Base-by-base conservation (phyloP, 2,888 invertebrate genomes). In the Drosophila kuntzei region DNA sequence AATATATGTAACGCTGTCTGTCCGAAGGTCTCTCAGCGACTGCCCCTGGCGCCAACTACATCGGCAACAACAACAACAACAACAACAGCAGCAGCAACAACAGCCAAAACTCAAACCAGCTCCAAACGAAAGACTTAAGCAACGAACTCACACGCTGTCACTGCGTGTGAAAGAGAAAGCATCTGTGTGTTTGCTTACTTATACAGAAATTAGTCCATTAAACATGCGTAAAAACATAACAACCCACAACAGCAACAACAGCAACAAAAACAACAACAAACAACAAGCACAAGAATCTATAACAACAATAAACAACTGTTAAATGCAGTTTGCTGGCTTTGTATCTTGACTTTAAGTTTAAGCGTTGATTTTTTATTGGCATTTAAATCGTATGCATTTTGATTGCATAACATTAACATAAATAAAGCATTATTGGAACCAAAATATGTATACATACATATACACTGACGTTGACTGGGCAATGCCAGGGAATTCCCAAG, bases 321-420 rank as follows among this genome's bases (percentile, higher is more conserved):
- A 80, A 80, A 70, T 80, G 78, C 78, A 71, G 74, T 72, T 71
- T 67, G 62, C 64, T 44, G 53, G 62, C 67, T 69, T 65, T 62
- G 66, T 64, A 66, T 72, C 68, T 66, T 77, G 41, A 69, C 68
- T 74, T 18, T 25, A 29, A 16, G 27, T 27, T 57, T 29, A 57
- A 60, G 88, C 86, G 86, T 82, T 84, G 82, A 89, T 87, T 87
- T 87, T 87, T 88, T 89, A 88, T 90, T 88, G 89, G 80, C 79
- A 83, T 89, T 89, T 89, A 89, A 88, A 85, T 83, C 87, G 87
- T 89, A 90, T 84, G 87, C 86, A 76, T 89, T 90, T 89, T 89
- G 89, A 89, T 89, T 89, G 89, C 90, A 89, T 89, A 83, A 89
- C 87, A 89, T 90, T 89, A 90, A 79, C 89, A 89, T 90, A 90